Conservation (phyloP, 1,140 invertebrate genomes). For the Branchinecta lindahli region DNA sequence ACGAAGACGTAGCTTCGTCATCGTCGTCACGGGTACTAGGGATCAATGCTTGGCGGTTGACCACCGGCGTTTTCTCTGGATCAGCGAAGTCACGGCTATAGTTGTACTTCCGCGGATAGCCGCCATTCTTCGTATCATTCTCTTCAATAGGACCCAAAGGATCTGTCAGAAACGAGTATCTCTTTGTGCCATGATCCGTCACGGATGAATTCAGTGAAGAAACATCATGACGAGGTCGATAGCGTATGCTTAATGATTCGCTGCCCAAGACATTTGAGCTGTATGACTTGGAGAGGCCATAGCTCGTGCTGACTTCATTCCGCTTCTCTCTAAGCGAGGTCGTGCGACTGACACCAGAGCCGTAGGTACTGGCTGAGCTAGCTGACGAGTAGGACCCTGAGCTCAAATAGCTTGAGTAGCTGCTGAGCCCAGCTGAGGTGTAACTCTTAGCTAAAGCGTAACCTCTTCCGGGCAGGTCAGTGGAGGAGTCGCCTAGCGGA, state of each 20-base stretch:
- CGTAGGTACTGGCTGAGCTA: background rate
- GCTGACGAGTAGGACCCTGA: background rate
- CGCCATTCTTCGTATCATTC: background rate
- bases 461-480: background rate
- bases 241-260: background rate
- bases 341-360: background rate
- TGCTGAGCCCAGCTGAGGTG: background rate
- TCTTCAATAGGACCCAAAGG: background rate
- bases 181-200: background rate
- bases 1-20: too few species aligned
- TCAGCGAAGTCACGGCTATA: background rate
- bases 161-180: background rate
- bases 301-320: background rate
- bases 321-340: background rate
- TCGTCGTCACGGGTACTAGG: too few species aligned
- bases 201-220: background rate
- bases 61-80: background rate
- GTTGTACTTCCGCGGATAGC: background rate
- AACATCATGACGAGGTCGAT: background rate
- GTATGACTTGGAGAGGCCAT: background rate
- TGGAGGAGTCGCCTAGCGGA: too few species aligned
- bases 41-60: background rate
- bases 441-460: background rate
- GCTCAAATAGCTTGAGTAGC: background rate
- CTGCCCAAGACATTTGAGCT: background rate